phyloP scores from a whole-genome alignment of 1,140 invertebrate species.

The Araneus ventricosus region DNA sequence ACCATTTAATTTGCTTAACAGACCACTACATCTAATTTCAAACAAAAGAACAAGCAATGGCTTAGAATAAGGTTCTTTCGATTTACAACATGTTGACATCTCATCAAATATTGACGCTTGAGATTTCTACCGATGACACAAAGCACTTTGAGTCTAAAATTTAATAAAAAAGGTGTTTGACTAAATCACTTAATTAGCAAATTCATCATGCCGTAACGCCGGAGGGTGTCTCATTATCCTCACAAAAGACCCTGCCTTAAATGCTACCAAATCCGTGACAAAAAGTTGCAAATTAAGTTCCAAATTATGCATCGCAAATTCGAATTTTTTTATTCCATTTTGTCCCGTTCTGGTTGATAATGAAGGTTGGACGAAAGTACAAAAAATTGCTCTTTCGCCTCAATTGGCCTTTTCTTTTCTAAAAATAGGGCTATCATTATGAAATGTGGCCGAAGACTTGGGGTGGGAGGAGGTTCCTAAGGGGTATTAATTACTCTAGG shows the following conservation, averaged over 20 bases:
- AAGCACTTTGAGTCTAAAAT: not conserved
- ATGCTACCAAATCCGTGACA: not conserved
- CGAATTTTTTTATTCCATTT: not conserved
- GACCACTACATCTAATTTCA: no score
- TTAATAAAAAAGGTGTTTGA: not conserved
- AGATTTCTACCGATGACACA: not conserved
- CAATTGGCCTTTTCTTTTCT: not conserved
- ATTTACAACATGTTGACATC: no score
- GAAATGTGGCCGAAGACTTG: not conserved
- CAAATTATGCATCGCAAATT: not conserved
- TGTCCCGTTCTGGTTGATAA: not conserved
- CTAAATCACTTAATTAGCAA: slow-evolving; percentile 27
- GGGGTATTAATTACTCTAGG: not conserved
- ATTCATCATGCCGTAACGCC: not conserved
- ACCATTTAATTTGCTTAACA: no score
- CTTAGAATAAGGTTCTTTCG: no score
- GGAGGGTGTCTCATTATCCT: not conserved
- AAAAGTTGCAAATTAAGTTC: not conserved
- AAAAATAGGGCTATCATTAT: not conserved
- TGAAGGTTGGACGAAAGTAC: not conserved
- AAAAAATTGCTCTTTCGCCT: not conserved
- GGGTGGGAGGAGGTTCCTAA: not conserved
- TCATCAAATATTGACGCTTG: not conserved
- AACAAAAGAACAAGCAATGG: no score
- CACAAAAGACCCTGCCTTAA: not conserved